A percentile compares a stretch with the other conserved stretches of the same genome.
These are phyloP conservation scores for Thymelicus acteon DNA, from an alignment of 2,888 invertebrate genomes.

Conservation along the genomic window DNA sequence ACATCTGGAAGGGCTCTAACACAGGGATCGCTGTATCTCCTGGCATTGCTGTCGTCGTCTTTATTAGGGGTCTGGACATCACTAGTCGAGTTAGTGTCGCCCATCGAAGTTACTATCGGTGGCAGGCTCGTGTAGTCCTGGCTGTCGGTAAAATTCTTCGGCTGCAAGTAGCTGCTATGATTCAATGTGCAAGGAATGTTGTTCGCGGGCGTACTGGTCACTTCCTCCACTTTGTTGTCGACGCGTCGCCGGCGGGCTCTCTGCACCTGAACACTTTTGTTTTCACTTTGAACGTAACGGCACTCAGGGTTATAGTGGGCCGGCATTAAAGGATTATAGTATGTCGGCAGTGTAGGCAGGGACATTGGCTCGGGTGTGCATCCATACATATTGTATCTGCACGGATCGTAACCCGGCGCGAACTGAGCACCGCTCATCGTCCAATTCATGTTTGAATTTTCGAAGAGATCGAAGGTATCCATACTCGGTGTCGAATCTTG, in stretches of 20 bases:
- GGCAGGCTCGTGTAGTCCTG: constrained; percentile 89
- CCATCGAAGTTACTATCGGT: constrained; percentile 86
- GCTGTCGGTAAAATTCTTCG: constrained; percentile 72
- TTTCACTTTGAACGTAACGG: constrained; percentile 65
- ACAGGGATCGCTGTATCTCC: constrained; percentile 89
- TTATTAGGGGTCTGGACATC: constrained; percentile 75
- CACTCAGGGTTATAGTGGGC: constrained; percentile 62
- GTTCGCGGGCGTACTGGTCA: constrained; percentile 58
- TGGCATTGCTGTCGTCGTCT: constrained; percentile 79
- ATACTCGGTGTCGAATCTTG: constrained; percentile 70
- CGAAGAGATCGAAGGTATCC: constrained; percentile 69
- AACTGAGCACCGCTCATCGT: constrained; percentile 65
- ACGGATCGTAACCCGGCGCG: constrained; percentile 74
- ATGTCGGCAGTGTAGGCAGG: constrained; percentile 85
- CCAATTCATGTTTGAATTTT: constrained; percentile 65
- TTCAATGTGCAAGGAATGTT: constrained; percentile 49
- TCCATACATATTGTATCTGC: constrained; percentile 80
- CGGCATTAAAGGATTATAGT: constrained; percentile 70
- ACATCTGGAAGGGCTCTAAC: constrained; percentile 79
- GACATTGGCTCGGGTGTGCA: constrained; percentile 86
- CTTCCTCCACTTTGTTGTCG: constrained; percentile 65
- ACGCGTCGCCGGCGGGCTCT: constrained; percentile 64
- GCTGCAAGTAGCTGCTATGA: constrained; percentile 65
- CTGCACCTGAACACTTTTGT: constrained; percentile 69
- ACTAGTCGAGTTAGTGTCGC: constrained; percentile 77